Base-by-base conservation (phyloP, 1,140 invertebrate species). In the Drosophila micromelanica region DNA sequence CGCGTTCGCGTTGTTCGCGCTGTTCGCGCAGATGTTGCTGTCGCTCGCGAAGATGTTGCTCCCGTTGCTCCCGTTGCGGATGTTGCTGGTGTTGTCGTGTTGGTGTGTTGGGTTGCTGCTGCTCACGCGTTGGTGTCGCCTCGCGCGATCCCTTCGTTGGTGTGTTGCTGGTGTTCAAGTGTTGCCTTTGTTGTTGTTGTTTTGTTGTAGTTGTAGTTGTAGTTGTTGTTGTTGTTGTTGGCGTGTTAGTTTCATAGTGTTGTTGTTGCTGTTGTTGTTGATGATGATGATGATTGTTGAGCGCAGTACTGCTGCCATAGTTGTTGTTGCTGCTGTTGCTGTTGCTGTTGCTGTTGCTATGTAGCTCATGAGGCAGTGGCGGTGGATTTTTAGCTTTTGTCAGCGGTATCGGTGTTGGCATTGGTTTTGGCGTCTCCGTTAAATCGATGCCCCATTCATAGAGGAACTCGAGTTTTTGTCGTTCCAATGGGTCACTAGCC, bases 401-500 rank as follows among this genome's bases (percentile, higher is more conserved):
- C 78, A 91, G 84, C 80, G 90, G 90, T 90, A 91, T 91, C 77
- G 90, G 90, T 91, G 90, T 91, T 91, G 90, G 87, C 87, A 91
- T 91, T 91, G 90, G 85, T 91, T 91, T 91, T 91, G 87, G 87
- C 87, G 90, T 91, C 82, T 91, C 82, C 93, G 93, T 94, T 93
- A 94, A 93, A 93, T 94, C 94, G 93, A 93, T 94, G 92, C 91
- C 93, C 93, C 92, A 92, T 92, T 92, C 93, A 91, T 93, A 91
- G 38, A 93, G 93, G 94, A 94, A 93, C 94, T 94, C 86, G 23
- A 91, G 76, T 73, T 91, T 91, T 79, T 91, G 90, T 81, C 87
- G 90, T 80, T 91, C 90, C 92, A 94, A 93, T 73, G 94, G 94
- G 93, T 95, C 94, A 93, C 94, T 95, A 94, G 94, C 94, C 94